A percentile compares a stretch with the other conserved stretches of the same genome.
These are phyloP conservation scores for Pandion haliaetus DNA, from an alignment of 2,113 vertebrate genomes.

Conservation along the genomic window DNA sequence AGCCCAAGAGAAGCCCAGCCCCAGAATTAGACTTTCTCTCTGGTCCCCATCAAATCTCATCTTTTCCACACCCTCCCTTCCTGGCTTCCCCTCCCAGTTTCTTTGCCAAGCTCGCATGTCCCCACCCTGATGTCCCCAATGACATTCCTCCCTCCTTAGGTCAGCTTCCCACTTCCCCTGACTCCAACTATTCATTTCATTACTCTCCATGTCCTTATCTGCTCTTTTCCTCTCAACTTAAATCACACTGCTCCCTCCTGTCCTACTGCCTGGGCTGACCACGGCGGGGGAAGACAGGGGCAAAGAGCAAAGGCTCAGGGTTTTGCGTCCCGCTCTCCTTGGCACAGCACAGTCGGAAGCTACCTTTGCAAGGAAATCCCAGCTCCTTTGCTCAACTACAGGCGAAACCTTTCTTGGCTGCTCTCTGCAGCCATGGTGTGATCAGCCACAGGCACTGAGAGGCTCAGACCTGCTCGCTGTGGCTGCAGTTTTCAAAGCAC, in stretches of 20 bases:
- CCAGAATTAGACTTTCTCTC: background rate
- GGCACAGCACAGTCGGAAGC: background rate
- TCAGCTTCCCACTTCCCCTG: slow-evolving; percentile 33
- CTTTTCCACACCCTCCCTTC: background rate
- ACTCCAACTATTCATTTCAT: background rate
- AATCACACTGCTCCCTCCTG: background rate
- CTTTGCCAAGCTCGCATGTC: background rate
- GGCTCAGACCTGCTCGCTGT: background rate
- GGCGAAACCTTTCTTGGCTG: rapidly evolving
- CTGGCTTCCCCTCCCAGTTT: background rate
- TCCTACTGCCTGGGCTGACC: background rate
- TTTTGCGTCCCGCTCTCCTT: background rate
- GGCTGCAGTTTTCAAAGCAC: background rate
- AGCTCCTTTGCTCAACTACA: background rate
- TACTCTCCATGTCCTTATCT: background rate
- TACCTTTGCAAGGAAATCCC: background rate
- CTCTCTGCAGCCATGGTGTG: rapidly evolving
- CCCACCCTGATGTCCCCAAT: background rate
- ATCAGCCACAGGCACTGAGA: background rate
- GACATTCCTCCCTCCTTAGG: slow-evolving; percentile 38
- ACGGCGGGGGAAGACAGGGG: background rate
- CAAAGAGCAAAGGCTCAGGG: background rate
- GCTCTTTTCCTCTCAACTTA: background rate
- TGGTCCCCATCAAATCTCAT: background rate
- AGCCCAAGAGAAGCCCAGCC: background rate